phyloP scores from a whole-genome alignment of 2,113 vertebrate species.

The Mustelus asterias region DNA sequence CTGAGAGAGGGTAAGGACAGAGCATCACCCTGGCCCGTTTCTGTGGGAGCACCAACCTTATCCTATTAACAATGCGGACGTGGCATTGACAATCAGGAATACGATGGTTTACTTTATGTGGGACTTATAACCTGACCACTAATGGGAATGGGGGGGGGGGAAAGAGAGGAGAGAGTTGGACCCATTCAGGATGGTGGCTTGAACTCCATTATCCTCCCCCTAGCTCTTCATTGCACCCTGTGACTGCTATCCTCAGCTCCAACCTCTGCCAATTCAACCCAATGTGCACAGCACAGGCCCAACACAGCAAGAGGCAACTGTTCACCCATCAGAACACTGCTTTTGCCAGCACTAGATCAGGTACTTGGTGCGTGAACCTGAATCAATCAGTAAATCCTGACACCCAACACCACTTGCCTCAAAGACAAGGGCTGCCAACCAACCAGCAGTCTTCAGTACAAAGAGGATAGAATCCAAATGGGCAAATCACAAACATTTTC shows the following conservation, averaged over 20 bases:
- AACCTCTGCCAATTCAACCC: neutral
- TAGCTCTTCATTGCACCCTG: neutral
- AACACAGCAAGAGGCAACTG: neutral
- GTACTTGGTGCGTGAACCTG: neutral
- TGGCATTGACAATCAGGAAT: neutral
- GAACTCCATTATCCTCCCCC: neutral
- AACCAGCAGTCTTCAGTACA: neutral
- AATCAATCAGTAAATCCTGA: neutral
- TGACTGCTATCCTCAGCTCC: neutral
- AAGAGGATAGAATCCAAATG: neutral
- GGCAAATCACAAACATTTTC: neutral
- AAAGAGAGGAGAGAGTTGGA: neutral
- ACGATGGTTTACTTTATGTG: neutral
- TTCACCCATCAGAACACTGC: neutral
- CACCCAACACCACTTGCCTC: neutral
- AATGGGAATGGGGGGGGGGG: neutral
- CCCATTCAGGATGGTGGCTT: neutral
- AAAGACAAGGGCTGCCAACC: neutral
- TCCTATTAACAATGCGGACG: neutral
- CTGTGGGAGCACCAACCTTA: neutral
- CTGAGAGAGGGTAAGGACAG: neutral
- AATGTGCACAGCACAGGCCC: neutral
- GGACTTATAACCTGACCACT: neutral
- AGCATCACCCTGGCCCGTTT: neutral
- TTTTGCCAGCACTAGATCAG: neutral